These are phyloP conservation scores for Syndactyla subalaris DNA, from an alignment of 2,797 vertebrate genomes.

Conservation along the genomic window DNA sequence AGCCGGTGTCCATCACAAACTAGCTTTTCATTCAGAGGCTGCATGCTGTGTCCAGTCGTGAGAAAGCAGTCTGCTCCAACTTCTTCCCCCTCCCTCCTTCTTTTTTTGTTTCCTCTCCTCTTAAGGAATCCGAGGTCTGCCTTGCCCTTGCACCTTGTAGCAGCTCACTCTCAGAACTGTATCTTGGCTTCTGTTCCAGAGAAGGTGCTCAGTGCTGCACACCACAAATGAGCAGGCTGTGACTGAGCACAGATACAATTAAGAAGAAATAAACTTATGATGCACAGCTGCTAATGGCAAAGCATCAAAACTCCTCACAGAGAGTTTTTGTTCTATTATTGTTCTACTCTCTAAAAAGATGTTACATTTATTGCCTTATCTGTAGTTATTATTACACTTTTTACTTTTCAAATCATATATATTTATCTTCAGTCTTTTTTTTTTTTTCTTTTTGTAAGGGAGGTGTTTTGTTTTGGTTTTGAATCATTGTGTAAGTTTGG, in stretches of 20 bases:
- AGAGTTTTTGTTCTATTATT: background rate
- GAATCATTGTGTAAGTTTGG: background rate
- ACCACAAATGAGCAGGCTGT: background rate
- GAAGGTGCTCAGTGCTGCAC: background rate
- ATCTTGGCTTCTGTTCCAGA: background rate
- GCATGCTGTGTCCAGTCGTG: constrained; percentile 74
- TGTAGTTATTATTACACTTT: background rate
- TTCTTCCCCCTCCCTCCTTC: background rate
- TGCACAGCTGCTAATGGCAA: background rate
- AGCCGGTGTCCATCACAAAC: constrained; percentile 69
- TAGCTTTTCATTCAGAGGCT: constrained; percentile 72
- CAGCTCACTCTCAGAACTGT: background rate
- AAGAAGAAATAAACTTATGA: background rate
- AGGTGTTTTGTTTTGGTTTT: background rate
- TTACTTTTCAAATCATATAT: background rate
- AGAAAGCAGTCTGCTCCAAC: constrained; percentile 58
- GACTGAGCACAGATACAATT: background rate
- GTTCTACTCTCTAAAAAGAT: background rate
- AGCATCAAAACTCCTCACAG: background rate
- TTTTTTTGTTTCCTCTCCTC: background rate
- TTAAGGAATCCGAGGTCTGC: constrained; percentile 38
- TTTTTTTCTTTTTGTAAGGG: background rate
- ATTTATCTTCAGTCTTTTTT: background rate
- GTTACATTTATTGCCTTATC: background rate
- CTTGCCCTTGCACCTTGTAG: constrained; percentile 36